Evolutionary conservation across 2,888 invertebrate genomes (phyloP).

Genomic region (Zaprionus obscuricornis): DNA sequence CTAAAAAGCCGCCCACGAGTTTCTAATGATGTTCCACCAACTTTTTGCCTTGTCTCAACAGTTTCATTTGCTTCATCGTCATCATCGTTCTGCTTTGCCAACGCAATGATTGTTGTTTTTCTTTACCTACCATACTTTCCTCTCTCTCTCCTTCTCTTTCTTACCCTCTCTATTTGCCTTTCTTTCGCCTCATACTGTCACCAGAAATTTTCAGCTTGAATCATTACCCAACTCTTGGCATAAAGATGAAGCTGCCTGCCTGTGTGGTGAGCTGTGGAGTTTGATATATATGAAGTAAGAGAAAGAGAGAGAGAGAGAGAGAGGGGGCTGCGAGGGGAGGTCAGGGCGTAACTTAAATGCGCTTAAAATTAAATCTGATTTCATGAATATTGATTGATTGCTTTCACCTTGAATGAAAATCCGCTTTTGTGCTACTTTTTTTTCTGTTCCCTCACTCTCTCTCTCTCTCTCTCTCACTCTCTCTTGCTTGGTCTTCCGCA

Average conservation of each 20-base stretch:
- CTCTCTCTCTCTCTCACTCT: constrained; percentile 13
- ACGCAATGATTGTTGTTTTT: constrained; percentile 61
- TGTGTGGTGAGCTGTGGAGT: constrained; percentile 5
- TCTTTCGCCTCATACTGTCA: constrained; percentile 34
- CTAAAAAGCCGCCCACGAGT: constrained; percentile 32
- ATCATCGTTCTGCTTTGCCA: constrained; percentile 50
- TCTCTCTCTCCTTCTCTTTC: neutral
- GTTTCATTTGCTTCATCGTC: constrained; percentile 68
- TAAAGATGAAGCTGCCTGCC: neutral
- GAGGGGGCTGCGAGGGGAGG: constrained; percentile 8
- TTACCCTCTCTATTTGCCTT: neutral
- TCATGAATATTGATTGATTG: constrained; percentile 79
- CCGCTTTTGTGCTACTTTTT: constrained; percentile 74
- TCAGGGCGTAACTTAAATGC: constrained; percentile 67
- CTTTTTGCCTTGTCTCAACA: constrained; percentile 54
- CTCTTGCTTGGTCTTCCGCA: too few species aligned
- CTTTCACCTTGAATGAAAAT: constrained; percentile 79
- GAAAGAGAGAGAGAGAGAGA: neutral
- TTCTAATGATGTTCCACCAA: constrained; percentile 72
- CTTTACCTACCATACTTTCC: constrained; percentile 3
- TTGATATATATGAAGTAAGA: neutral
- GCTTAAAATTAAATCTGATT: constrained; percentile 78
- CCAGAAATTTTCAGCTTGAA: constrained; percentile 47
- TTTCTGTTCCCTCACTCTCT: too few species aligned
- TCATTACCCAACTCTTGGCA: constrained; percentile 30